These are phyloP conservation scores for Aythya baeri DNA, from an alignment of 2,113 vertebrate genomes.

Conservation along the genomic window DNA sequence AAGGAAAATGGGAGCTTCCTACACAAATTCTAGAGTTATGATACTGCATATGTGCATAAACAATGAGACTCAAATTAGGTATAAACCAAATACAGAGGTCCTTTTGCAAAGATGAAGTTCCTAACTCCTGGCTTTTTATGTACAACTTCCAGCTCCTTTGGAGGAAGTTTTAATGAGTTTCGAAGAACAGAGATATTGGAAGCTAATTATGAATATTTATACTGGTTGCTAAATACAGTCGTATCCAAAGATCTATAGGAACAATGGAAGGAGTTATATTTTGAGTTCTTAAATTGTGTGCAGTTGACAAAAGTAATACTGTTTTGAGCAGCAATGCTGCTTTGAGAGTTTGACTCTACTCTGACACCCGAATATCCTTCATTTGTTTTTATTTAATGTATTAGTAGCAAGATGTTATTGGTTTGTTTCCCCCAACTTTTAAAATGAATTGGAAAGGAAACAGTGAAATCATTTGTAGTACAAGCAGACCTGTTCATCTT, in stretches of 20 bases:
- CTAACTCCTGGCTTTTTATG: background rate
- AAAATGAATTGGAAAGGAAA: background rate
- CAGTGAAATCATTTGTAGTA: background rate
- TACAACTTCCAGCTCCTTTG: background rate
- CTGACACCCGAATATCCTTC: background rate
- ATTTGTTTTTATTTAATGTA: background rate
- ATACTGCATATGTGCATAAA: background rate
- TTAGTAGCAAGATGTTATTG: background rate
- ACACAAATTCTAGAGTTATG: background rate
- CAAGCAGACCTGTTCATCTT: background rate
- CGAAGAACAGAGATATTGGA: background rate
- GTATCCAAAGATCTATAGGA: constrained; percentile 39
- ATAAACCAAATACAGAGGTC: constrained; percentile 1
- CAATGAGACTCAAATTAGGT: background rate
- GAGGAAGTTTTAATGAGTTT: background rate
- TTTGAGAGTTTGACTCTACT: background rate
- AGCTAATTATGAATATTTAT: background rate
- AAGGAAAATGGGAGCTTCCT: constrained; percentile 24
- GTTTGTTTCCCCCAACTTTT: background rate
- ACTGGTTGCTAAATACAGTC: background rate
- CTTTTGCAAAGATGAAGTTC: background rate
- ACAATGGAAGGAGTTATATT: background rate
- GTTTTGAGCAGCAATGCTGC: background rate
- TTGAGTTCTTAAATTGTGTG: background rate
- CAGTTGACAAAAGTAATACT: background rate